Evolutionary conservation across 1,140 invertebrate species (phyloP).

Genomic region (Lepidurus packardi): DNA sequence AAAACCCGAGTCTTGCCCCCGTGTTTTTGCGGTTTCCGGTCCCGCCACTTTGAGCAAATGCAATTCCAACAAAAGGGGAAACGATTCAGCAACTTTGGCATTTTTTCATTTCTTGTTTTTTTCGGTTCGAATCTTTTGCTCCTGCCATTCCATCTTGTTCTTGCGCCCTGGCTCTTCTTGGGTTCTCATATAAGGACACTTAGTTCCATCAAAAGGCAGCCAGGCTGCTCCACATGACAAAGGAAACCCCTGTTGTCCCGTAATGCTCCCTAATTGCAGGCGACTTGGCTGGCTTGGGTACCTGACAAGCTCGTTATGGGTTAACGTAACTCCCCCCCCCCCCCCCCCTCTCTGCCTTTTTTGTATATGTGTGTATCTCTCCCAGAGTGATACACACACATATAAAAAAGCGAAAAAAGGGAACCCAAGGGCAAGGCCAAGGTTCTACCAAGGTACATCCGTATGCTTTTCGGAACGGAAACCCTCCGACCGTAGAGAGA

Average conservation of each 20-base stretch:
- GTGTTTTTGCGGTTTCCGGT: constrained; percentile 15
- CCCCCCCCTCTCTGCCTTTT: too few relatives aligned
- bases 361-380: too few relatives aligned
- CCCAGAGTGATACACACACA: neutral
- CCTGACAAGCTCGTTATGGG: neutral
- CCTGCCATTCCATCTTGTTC: too few relatives aligned
- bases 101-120: too few relatives aligned
- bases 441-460: neutral
- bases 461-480: too few relatives aligned
- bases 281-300: neutral
- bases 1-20: neutral
- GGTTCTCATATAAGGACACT: neutral
- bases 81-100: too few relatives aligned
- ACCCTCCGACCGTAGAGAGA: too few relatives aligned
- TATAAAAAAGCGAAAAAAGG: neutral
- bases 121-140: too few relatives aligned
- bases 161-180: neutral
- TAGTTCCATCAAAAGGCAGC: constrained; percentile 10
- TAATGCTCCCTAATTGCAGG: neutral
- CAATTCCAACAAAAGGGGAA: too few relatives aligned
- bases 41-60: too few relatives aligned
- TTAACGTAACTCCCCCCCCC: neutral
- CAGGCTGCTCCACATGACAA: neutral
- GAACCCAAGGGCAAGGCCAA: neutral
- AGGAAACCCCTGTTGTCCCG: neutral